A percentile compares a stretch with the other conserved stretches of the same genome.
phyloP scores from a whole-genome alignment of 1,140 invertebrate genomes.

The Coenobita brevimanus region DNA sequence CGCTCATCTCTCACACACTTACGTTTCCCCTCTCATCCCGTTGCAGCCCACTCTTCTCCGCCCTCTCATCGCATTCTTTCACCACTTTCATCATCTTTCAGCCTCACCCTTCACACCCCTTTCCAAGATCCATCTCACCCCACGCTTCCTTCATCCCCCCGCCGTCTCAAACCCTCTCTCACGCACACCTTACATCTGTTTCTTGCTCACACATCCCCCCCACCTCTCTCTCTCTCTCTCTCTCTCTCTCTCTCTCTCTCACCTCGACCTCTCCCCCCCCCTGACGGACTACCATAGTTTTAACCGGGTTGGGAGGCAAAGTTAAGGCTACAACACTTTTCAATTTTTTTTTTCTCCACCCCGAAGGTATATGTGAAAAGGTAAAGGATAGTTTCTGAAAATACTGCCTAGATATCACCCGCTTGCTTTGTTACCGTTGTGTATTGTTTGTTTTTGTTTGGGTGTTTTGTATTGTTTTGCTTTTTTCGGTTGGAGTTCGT shows the following conservation, averaged over 20 bases:
- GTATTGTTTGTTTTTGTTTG: too few relatives aligned
- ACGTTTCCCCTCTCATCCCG: not conserved
- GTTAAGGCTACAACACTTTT: too few relatives aligned
- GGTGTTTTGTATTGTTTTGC: not conserved
- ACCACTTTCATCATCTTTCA: too few relatives aligned
- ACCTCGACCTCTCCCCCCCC: not conserved
- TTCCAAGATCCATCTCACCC: not conserved
- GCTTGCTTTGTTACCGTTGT: too few relatives aligned
- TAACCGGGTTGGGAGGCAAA: too few relatives aligned
- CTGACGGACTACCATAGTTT: not conserved
- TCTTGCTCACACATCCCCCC: not conserved
- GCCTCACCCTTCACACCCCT: too few relatives aligned
- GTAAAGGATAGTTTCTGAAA: too few relatives aligned
- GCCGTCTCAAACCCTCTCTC: not conserved
- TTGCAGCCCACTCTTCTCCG: not conserved
- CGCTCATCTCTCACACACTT: not conserved
- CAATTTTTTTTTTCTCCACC: too few relatives aligned
- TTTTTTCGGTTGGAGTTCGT: not conserved
- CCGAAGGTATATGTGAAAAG: too few relatives aligned
- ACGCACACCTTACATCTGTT: not conserved
- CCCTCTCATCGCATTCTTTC: not conserved
- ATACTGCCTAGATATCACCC: too few relatives aligned
- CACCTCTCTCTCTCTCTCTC: not conserved
- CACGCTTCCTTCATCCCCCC: not conserved
- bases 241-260: not conserved